These are phyloP conservation scores for Natator depressus DNA, from an alignment of 2,113 vertebrate genomes.

Conservation along the genomic window DNA sequence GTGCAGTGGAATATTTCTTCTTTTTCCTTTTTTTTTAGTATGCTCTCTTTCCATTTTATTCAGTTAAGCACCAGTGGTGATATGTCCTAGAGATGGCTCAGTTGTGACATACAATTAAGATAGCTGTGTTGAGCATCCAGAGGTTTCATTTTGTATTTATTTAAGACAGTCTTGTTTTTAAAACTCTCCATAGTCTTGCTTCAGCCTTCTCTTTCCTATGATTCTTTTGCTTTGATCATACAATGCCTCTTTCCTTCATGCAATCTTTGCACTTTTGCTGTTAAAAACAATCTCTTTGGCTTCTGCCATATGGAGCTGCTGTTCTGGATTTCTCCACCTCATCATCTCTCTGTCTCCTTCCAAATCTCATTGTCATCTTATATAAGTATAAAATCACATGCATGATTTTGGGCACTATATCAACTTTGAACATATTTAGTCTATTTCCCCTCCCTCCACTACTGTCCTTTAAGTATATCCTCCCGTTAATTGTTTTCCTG, in stretches of 20 bases:
- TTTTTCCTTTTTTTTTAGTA: neutral
- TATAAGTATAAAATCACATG: neutral
- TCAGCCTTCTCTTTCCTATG: slow-evolving; percentile 1
- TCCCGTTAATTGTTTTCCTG: neutral
- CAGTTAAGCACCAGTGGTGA: slow-evolving; percentile 15
- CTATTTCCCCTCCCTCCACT: neutral
- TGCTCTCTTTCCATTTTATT: neutral
- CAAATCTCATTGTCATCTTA: neutral
- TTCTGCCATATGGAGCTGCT: neutral
- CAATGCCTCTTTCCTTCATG: neutral
- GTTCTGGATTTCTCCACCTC: neutral
- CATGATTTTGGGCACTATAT: neutral
- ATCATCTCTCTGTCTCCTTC: neutral
- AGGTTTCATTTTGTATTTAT: slow-evolving; percentile 12
- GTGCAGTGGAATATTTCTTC: neutral
- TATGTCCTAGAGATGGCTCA: slow-evolving; percentile 70
- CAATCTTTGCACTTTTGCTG: neutral
- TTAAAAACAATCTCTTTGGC: neutral
- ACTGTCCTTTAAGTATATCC: neutral
- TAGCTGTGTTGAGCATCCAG: slow-evolving; percentile 3
- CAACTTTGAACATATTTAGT: neutral
- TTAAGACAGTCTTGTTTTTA: slow-evolving; percentile 27
- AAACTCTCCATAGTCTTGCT: slow-evolving; percentile 17
- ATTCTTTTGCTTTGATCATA: neutral
- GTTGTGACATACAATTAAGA: slow-evolving; percentile 60